Conservation (phyloP, 2,888 invertebrate species). For the Diogma glabrata region DNA sequence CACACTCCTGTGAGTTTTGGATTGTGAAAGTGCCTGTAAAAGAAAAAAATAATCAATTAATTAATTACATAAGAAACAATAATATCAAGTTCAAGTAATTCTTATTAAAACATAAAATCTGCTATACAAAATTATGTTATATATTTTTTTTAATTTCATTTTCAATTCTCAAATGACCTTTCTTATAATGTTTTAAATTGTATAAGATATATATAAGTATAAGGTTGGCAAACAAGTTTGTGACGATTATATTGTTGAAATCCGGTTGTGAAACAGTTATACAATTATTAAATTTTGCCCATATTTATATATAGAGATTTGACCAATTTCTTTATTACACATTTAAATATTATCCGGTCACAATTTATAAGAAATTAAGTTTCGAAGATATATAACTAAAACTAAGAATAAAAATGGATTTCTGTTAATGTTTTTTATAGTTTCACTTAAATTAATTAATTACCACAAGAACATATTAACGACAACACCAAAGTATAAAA, state of each 20-base stretch:
- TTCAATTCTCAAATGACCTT: constrained; percentile 9
- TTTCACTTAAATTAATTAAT: no score
- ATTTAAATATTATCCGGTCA: no score
- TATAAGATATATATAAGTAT: not conserved
- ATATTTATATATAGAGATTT: no score
- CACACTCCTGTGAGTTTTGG: constrained; percentile 45
- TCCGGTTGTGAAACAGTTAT: constrained; percentile 7
- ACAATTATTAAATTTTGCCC: constrained; percentile 8
- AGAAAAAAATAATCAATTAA: constrained; percentile 11
- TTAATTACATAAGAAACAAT: no score
- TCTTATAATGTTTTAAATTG: not conserved
- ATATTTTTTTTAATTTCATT: constrained; percentile 6
- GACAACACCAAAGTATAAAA: no score
- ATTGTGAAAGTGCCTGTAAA: constrained; percentile 47
- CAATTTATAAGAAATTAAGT: no score
- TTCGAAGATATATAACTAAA: no score
- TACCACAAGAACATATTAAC: no score
- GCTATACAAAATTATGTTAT: not conserved
- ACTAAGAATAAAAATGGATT: no score
- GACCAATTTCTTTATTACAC: no score
- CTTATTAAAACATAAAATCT: not conserved
- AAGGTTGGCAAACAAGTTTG: constrained; percentile 8
- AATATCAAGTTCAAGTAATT: constrained; percentile 1
- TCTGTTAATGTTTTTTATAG: no score
- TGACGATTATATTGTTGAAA: constrained; percentile 7